A percentile compares a stretch with the other conserved stretches of the same genome.
These are phyloP conservation scores for Villa cingulata DNA, from an alignment of 2,888 invertebrate species.

Conservation along the genomic window DNA sequence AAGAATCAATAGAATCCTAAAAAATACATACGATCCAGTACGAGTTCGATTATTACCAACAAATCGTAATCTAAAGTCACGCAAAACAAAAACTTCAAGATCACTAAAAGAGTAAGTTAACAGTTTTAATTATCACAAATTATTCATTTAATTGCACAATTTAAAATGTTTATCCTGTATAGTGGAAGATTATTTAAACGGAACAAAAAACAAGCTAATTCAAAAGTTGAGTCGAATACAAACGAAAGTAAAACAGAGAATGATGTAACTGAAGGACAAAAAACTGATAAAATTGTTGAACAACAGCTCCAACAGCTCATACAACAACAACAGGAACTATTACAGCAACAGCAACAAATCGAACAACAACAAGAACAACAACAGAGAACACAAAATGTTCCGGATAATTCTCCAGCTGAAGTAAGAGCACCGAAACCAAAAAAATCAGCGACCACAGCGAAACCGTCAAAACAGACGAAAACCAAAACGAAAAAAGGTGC, in stretches of 20 bases:
- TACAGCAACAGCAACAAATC: no score
- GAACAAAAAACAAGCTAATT: background rate
- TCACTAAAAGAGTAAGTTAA: background rate
- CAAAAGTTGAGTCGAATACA: background rate
- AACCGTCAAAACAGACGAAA: conserved; percentile 18
- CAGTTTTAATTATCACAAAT: background rate
- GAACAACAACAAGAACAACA: background rate
- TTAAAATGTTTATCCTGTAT: no score
- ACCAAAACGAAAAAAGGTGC: conserved; percentile 29
- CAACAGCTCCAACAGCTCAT: no score
- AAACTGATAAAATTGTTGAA: background rate
- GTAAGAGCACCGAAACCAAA: conserved; percentile 8
- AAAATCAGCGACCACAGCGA: conserved; percentile 11
- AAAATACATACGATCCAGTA: conserved; percentile 71
- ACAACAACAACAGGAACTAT: background rate
- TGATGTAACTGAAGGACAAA: background rate
- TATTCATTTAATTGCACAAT: background rate
- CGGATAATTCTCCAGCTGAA: background rate
- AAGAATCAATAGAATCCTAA: conserved; percentile 66
- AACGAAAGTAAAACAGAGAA: background rate
- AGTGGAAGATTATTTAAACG: background rate
- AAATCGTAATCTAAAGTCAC: background rate
- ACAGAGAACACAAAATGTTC: background rate
- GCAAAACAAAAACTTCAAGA: background rate
- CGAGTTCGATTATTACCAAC: conserved; percentile 41